A percentile compares a stretch with the other conserved stretches of the same genome.
Conservation (phyloP, 2,888 invertebrate genomes). For the Scaptomyza parva region DNA sequence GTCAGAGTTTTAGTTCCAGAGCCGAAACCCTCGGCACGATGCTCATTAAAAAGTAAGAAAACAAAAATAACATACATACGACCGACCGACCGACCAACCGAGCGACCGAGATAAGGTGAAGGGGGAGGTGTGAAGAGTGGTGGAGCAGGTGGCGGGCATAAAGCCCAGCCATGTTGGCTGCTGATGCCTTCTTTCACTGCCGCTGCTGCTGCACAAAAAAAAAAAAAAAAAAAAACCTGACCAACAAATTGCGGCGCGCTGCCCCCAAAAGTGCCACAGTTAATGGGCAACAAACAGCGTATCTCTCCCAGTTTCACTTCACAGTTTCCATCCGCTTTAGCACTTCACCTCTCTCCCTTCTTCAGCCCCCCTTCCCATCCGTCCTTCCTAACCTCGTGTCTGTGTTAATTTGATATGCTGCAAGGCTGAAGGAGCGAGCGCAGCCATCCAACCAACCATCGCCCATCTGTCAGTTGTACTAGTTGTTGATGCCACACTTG, state of each 20-base stretch:
- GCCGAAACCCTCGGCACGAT: conserved; percentile 56
- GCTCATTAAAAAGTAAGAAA: conserved; percentile 71
- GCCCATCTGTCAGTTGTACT: conserved; percentile 66
- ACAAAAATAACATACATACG: conserved; percentile 41
- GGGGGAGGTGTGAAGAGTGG: background rate
- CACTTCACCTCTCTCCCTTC: background rate
- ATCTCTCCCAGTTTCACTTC: conserved; percentile 46
- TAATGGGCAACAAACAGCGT: conserved; percentile 72
- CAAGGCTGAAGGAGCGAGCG: conserved; percentile 61
- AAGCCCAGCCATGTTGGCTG: conserved; percentile 47
- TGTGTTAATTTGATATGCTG: conserved; percentile 77
- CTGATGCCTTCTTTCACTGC: conserved; percentile 23
- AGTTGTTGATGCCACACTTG: conserved; percentile 38
- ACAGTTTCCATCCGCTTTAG: conserved; percentile 18
- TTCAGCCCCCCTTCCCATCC: background rate
- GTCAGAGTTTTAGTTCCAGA: conserved; percentile 20
- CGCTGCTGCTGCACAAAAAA: conserved; percentile 25
- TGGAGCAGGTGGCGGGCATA: conserved; percentile 15
- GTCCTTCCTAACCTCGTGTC: conserved; percentile 46
- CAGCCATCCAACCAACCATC: conserved; percentile 46
- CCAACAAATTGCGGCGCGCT: conserved; percentile 71
- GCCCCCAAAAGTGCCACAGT: conserved; percentile 77
- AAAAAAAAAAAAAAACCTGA: conserved; percentile 54
- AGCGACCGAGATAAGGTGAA: background rate
- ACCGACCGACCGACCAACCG: too few relatives aligned